Conservation (phyloP, 2,888 invertebrate genomes). For the Periphyllus acericola region DNA sequence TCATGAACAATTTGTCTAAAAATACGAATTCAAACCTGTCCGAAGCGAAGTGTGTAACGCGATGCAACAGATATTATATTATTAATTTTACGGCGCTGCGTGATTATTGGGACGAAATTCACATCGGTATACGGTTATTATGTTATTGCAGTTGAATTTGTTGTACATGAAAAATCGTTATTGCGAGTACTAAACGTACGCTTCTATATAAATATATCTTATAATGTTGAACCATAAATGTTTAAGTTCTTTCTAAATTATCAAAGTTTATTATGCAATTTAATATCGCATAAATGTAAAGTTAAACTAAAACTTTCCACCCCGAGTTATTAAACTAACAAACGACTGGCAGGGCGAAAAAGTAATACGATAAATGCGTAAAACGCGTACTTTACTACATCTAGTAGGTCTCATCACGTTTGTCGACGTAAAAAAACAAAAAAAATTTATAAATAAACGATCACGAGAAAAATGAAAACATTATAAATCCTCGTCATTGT, state of each 20-base stretch:
- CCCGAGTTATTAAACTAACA: background rate
- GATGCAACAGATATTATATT: background rate
- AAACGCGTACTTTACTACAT: background rate
- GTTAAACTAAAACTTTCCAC: constrained; percentile 6
- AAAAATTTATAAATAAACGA: too few relatives aligned
- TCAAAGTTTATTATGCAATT: constrained; percentile 30
- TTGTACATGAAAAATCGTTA: background rate
- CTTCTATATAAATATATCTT: background rate
- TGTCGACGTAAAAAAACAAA: too few relatives aligned
- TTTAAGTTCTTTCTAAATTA: background rate
- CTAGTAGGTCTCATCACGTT: too few relatives aligned
- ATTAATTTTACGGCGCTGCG: background rate
- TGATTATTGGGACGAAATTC: background rate
- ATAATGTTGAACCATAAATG: background rate
- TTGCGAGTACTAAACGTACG: background rate
- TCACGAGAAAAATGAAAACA: too few relatives aligned
- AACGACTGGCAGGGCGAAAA: background rate
- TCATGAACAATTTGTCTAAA: too few relatives aligned
- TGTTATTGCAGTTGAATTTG: background rate
- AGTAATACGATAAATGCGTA: background rate
- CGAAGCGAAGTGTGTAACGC: background rate
- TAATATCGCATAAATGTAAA: background rate
- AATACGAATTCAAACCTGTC: background rate
- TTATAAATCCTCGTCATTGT: too few relatives aligned
- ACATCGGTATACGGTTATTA: background rate